Conservation (phyloP, 2,113 vertebrate species). For the Pagrus major region DNA sequence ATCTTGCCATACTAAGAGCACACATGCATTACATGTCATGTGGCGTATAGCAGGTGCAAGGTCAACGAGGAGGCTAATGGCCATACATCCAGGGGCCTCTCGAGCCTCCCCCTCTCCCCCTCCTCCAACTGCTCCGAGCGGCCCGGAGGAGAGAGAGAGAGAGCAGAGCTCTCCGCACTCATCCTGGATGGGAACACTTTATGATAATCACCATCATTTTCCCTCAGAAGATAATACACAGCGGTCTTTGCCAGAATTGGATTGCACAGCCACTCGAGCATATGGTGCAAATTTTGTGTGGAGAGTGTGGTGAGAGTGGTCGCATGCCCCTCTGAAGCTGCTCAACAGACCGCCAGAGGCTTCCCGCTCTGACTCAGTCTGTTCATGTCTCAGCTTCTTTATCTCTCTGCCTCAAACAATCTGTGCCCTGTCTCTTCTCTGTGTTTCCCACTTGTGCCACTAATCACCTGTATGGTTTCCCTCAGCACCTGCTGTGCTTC, state of each 20-base stretch:
- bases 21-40: constrained; percentile 65
- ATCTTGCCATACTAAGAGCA: constrained; percentile 7
- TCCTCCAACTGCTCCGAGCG: constrained; percentile 67
- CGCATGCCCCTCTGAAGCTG: constrained; percentile 59
- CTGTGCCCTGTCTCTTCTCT: neutral
- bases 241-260: constrained; percentile 70
- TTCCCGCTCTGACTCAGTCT: constrained; percentile 23
- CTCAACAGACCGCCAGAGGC: constrained; percentile 44
- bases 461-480: constrained; percentile 45
- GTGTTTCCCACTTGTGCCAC: constrained; percentile 28
- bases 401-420: constrained; percentile 13
- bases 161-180: constrained; percentile 33
- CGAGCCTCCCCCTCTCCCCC: neutral
- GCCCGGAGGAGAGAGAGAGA: constrained; percentile 42
- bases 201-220: constrained; percentile 82
- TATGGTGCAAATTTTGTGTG: constrained; percentile 74
- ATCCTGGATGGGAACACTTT: constrained; percentile 84
- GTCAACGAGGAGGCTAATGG: constrained; percentile 72
- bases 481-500: constrained; percentile 30
- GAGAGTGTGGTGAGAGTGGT: constrained; percentile 66
- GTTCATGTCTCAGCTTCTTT: constrained; percentile 12
- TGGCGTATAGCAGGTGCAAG: constrained; percentile 72
- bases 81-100: constrained; percentile 60
- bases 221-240: constrained; percentile 75
- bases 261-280: constrained; percentile 72